Evolutionary conservation across 2,888 invertebrate species (phyloP).

Genomic region (Sphaerophoria rueppellii): DNA sequence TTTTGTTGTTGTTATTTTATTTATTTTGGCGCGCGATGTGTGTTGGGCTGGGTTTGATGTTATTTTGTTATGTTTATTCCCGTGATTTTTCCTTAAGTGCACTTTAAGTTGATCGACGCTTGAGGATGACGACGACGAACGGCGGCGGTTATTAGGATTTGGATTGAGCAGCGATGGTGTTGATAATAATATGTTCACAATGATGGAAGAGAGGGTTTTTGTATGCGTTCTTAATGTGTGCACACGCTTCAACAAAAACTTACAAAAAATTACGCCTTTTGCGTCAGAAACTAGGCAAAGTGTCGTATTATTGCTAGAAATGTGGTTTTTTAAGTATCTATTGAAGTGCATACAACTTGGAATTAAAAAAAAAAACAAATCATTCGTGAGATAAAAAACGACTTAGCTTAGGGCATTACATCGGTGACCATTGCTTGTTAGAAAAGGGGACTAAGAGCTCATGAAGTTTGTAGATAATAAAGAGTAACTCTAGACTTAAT

Average conservation of each 20-base stretch:
- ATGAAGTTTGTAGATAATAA: slow-evolving; percentile 46
- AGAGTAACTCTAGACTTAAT: slow-evolving; percentile 23
- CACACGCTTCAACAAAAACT: slow-evolving; percentile 57
- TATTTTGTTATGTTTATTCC: slow-evolving; percentile 35
- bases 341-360: slow-evolving; percentile 45
- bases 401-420: slow-evolving; percentile 36
- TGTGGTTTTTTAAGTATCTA: slow-evolving; percentile 21
- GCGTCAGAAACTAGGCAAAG: not conserved
- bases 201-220: slow-evolving; percentile 14
- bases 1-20: slow-evolving; percentile 40
- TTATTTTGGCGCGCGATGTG: slow-evolving; percentile 62
- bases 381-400: slow-evolving; percentile 59
- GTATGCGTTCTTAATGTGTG: slow-evolving; percentile 60
- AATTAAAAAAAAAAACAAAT: slow-evolving; percentile 5
- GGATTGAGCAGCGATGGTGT: slow-evolving; percentile 15
- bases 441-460: not conserved
- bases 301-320: slow-evolving; percentile 18
- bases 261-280: slow-evolving; percentile 2
- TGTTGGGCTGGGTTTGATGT: slow-evolving; percentile 2
- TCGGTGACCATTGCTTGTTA: not conserved
- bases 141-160: slow-evolving; percentile 2
- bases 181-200: slow-evolving; percentile 15
- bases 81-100: slow-evolving; percentile 66
- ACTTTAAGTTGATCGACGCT: slow-evolving; percentile 63
- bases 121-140: too few species aligned